phyloP scores from a whole-genome alignment of 2,113 vertebrate genomes.

The Uropsilus gracilis region DNA sequence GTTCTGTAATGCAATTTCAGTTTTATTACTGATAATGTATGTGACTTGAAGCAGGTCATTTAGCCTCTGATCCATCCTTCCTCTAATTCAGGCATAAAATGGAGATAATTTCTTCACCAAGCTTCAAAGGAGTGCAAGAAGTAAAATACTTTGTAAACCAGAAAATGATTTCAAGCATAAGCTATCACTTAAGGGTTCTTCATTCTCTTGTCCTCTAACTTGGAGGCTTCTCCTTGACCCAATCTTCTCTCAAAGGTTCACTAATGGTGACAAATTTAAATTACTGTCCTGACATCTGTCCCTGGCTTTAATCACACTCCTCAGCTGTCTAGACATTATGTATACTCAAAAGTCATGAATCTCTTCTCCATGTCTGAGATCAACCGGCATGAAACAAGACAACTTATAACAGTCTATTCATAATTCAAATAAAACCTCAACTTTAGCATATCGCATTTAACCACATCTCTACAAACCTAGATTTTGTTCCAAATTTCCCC shows the following conservation, averaged over 20 bases:
- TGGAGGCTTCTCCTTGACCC: background rate
- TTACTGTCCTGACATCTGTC: background rate
- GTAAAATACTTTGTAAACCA: background rate
- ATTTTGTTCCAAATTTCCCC: constrained; percentile 3
- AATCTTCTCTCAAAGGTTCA: background rate
- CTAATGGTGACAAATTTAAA: constrained; percentile 5
- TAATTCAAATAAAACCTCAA: constrained; percentile 22
- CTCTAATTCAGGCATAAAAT: background rate
- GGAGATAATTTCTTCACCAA: background rate
- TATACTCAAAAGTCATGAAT: background rate
- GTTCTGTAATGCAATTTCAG: background rate
- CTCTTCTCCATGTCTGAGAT: background rate
- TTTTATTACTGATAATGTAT: background rate
- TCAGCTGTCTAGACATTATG: background rate
- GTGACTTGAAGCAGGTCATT: background rate
- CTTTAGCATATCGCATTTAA: background rate
- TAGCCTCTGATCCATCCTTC: background rate
- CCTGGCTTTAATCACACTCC: background rate
- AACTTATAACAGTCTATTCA: background rate
- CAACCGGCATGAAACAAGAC: background rate
- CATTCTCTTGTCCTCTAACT: background rate
- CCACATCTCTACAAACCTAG: background rate
- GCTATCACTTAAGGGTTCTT: background rate
- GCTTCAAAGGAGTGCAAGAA: background rate
- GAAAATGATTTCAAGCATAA: background rate